These are phyloP conservation scores for Phainopepla nitens DNA, from an alignment of 2,113 vertebrate species.

Conservation along the genomic window DNA sequence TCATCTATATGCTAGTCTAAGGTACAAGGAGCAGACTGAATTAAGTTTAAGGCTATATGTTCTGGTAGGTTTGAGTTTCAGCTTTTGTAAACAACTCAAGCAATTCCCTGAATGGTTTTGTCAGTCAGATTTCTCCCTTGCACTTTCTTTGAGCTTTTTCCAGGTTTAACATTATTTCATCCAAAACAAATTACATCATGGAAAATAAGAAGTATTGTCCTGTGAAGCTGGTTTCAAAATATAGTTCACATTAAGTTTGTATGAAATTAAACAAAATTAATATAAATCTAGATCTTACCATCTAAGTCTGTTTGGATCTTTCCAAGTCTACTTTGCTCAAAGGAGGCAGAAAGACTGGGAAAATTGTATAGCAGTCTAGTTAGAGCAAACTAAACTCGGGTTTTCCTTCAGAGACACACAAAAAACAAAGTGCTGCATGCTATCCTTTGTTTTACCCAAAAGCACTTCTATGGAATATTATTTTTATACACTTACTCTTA, in stretches of 20 bases:
- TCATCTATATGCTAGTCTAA: not conserved
- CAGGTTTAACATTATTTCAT: constrained; percentile 38
- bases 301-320: not conserved
- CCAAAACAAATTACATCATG: constrained; percentile 37
- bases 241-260: not conserved
- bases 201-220: constrained; percentile 36
- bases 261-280: constrained; percentile 14
- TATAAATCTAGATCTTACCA: not conserved
- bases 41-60: not conserved
- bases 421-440: not conserved
- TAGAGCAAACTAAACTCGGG: not conserved
- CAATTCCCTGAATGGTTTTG: constrained; percentile 4
- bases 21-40: not conserved
- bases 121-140: not conserved
- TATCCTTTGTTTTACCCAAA: not conserved
- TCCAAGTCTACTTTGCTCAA: not conserved
- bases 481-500: not conserved
- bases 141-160: not conserved
- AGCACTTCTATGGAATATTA: not conserved
- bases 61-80: constrained; percentile 21
- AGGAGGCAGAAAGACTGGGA: not conserved
- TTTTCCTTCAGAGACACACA: not conserved
- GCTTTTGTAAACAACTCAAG: constrained; percentile 47
- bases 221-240: constrained; percentile 36
- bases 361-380: not conserved